Evolutionary conservation across 53 echinoderm and acorn worm genomes (phyloP).

Genomic region (Echinometra lucunter): DNA sequence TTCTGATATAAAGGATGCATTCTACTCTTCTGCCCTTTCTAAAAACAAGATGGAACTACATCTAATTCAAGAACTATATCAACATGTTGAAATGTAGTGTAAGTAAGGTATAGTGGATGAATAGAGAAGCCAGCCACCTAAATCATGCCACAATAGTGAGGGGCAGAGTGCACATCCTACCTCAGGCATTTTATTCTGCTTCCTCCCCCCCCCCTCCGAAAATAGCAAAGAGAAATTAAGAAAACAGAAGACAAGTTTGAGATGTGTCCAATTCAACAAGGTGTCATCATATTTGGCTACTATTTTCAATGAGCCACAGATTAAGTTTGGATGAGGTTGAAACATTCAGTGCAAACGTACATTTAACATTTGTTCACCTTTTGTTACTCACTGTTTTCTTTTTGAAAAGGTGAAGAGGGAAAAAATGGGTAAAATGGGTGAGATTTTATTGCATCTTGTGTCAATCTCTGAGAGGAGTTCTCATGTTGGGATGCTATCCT

Average conservation of each 20-base stretch:
- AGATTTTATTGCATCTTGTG: slow-evolving; percentile 52
- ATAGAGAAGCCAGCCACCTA: neutral
- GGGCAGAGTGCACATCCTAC: neutral
- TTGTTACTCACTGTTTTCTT: neutral
- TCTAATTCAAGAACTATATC: neutral
- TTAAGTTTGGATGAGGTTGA: neutral
- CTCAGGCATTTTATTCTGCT: neutral
- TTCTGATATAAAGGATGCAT: neutral
- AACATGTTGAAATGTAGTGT: neutral
- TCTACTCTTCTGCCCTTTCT: no score
- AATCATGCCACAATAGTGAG: neutral
- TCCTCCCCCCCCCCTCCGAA: neutral
- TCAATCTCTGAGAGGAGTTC: slow-evolving; percentile 17
- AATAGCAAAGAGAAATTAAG: neutral
- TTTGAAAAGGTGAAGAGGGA: slow-evolving; percentile 21
- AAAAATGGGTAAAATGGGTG: neutral
- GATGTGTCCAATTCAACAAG: neutral
- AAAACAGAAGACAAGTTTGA: neutral
- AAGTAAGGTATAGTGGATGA: neutral
- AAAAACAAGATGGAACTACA: neutral
- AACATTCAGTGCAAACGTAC: neutral
- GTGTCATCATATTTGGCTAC: slow-evolving; percentile 2
- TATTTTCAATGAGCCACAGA: neutral
- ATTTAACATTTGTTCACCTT: slow-evolving; percentile 57
- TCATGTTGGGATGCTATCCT: neutral